Conservation (phyloP, 2,888 invertebrate genomes). For the Hololepta plana region DNA sequence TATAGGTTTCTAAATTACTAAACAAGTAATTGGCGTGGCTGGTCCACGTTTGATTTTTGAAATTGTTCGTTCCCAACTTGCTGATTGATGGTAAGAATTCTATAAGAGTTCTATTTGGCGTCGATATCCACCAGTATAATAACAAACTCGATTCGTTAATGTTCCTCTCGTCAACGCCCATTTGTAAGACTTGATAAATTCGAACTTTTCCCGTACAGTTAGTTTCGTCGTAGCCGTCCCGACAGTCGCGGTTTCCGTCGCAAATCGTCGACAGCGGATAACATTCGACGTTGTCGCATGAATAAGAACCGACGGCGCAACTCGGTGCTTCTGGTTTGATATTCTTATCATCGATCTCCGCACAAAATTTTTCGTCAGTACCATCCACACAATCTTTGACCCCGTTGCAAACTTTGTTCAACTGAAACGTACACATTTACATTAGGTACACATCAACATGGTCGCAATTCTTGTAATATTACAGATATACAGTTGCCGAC, state of each 20-base stretch:
- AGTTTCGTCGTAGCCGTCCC: slow-evolving; percentile 54
- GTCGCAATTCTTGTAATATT: slow-evolving; percentile 8
- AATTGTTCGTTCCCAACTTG: slow-evolving; percentile 31
- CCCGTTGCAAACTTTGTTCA: slow-evolving; percentile 32
- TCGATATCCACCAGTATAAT: slow-evolving; percentile 42
- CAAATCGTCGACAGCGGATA: slow-evolving; percentile 41
- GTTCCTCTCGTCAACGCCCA: slow-evolving; percentile 45
- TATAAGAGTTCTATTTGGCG: slow-evolving; percentile 23
- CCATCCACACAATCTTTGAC: slow-evolving; percentile 35
- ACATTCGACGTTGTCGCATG: slow-evolving; percentile 42
- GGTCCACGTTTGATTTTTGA: slow-evolving; percentile 46
- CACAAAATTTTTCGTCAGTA: slow-evolving; percentile 30
- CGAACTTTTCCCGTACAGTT: slow-evolving; percentile 35
- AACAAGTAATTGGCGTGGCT: slow-evolving; percentile 41
- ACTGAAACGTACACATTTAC: slow-evolving; percentile 12
- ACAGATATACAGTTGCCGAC: slow-evolving; percentile 42
- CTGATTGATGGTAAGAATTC: slow-evolving; percentile 54
- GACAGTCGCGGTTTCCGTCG: slow-evolving; percentile 50
- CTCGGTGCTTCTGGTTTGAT: slow-evolving; percentile 17
- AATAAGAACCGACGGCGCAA: slow-evolving; percentile 33
- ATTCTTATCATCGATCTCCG: slow-evolving; percentile 14
- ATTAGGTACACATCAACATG: slow-evolving; percentile 1
- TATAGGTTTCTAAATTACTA: slow-evolving; percentile 44
- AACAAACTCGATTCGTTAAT: slow-evolving; percentile 43
- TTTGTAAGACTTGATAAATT: slow-evolving; percentile 32